These are phyloP conservation scores for Maconellicoccus hirsutus DNA, from an alignment of 1,140 invertebrate species.

Conservation along the genomic window DNA sequence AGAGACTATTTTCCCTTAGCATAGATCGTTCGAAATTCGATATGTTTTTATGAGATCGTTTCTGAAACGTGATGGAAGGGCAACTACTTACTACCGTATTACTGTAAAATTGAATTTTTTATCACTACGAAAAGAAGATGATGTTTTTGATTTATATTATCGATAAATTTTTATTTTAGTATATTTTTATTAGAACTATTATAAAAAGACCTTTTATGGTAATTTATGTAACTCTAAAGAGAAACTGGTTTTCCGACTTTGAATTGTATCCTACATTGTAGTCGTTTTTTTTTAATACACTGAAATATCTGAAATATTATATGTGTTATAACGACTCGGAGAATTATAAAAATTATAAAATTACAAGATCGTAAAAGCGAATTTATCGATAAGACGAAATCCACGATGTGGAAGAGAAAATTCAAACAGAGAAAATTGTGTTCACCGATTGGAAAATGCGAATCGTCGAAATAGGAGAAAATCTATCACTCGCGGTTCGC, in stretches of 20 bases:
- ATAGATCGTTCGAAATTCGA: background rate
- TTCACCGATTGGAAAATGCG: too few relatives aligned
- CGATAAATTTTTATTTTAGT: background rate
- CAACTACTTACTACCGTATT: background rate
- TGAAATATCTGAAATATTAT: too few relatives aligned
- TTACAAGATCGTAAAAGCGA: background rate
- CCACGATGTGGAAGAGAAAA: background rate
- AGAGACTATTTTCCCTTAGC: background rate
- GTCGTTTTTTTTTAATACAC: too few relatives aligned
- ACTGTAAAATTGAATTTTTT: background rate
- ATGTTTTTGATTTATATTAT: background rate
- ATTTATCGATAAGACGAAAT: background rate
- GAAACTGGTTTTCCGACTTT: slow-evolving; percentile 1
- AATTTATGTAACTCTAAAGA: background rate
- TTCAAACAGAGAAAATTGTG: background rate
- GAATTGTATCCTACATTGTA: background rate
- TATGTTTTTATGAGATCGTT: background rate
- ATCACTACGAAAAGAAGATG: background rate
- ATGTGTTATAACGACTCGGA: background rate
- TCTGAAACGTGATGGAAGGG: background rate
- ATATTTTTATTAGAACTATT: slow-evolving; percentile 1
- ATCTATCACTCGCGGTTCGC: too few relatives aligned
- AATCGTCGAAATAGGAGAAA: too few relatives aligned
- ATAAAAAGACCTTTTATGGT: slow-evolving; percentile 9
- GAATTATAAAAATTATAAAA: background rate